phyloP scores from a whole-genome alignment of 2,113 vertebrate genomes.

The Microtus oregoni region DNA sequence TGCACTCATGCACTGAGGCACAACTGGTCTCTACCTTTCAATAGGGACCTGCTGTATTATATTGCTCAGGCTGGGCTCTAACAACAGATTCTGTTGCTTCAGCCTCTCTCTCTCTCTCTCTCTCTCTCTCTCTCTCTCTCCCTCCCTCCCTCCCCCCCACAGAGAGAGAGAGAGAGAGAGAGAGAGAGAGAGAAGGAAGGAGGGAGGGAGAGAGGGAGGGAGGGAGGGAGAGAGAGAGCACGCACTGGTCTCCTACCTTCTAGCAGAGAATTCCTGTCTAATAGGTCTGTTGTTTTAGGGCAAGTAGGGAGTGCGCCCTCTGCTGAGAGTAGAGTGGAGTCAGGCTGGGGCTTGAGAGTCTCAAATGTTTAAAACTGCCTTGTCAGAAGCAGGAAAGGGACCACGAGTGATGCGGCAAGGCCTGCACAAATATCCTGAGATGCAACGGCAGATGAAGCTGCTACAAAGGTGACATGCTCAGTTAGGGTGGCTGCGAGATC shows the following conservation, averaged over 20 bases:
- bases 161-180: no score
- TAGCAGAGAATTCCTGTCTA: background rate
- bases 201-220: no score
- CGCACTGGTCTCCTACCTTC: background rate
- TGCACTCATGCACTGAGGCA: background rate
- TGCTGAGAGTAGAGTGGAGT: background rate
- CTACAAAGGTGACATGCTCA: background rate
- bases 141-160: no score
- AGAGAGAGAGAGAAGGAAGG: no score
- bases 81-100: background rate
- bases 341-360: background rate
- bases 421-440: background rate
- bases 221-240: no score
- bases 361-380: background rate
- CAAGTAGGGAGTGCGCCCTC: background rate
- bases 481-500: no score
- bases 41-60: background rate
- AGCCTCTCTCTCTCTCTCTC: background rate
- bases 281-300: background rate
- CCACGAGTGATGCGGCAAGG: background rate
- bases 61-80: background rate
- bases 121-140: background rate
- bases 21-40: background rate
- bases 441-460: no score
- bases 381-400: background rate